Evolutionary conservation across 2,797 vertebrate species (phyloP).

Genomic region (Malurus splendens): DNA sequence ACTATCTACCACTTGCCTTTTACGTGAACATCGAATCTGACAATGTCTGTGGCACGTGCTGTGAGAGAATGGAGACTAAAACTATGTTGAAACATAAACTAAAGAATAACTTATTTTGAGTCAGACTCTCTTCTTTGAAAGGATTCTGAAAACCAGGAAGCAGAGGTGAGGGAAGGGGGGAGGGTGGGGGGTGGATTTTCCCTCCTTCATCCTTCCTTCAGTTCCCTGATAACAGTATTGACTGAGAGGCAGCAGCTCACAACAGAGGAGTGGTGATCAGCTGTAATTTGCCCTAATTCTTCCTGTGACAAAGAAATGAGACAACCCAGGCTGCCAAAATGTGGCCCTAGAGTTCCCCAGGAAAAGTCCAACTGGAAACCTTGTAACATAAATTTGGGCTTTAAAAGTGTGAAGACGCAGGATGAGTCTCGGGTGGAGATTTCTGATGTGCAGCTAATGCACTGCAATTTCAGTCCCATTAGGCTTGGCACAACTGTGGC

Average conservation of each 20-base stretch:
- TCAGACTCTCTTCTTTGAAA: not conserved
- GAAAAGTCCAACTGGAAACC: not conserved
- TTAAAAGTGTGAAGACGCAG: not conserved
- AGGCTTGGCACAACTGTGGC: not conserved
- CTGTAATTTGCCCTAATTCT: not conserved
- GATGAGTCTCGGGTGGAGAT: not conserved
- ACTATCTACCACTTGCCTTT: not conserved
- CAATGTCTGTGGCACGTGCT: not conserved
- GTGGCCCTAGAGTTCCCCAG: not conserved
- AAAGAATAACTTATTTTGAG: not conserved
- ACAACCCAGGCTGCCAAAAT: not conserved
- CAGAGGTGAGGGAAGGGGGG: not conserved
- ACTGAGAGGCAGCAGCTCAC: not conserved
- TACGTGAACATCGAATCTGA: not conserved
- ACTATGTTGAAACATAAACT: not conserved
- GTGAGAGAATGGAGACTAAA: not conserved
- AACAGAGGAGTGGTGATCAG: not conserved
- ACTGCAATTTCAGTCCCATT: not conserved
- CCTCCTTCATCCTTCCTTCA: not conserved
- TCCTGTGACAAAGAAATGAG: not conserved
- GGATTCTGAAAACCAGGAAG: not conserved
- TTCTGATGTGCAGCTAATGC: not conserved
- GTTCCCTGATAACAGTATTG: not conserved
- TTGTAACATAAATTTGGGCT: not conserved
- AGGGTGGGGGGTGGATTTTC: rapidly evolving